Percentiles rank a stretch among this genome's conserved stretches.
Conservation (phyloP, 2,888 invertebrate species). For the Tetrapedia diversipes region DNA sequence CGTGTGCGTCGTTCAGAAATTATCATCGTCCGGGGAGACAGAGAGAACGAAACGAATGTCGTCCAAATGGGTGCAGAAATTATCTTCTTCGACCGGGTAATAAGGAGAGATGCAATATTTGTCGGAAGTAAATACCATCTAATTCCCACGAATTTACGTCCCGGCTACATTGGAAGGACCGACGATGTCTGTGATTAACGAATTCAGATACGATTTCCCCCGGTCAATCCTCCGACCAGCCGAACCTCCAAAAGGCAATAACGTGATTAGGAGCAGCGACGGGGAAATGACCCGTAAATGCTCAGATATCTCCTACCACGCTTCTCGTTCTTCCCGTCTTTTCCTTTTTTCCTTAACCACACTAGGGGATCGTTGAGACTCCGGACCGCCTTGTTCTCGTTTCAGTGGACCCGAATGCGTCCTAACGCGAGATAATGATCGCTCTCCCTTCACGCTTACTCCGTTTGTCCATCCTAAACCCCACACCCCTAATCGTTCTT, state of each 20-base stretch:
- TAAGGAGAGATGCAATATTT: constrained; percentile 27
- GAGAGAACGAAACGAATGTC: too few species aligned
- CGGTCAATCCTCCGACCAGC: constrained; percentile 18
- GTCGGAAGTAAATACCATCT: not conserved
- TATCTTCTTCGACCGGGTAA: too few species aligned
- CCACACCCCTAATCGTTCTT: not conserved
- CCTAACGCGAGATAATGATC: constrained; percentile 56
- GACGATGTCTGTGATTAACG: constrained; percentile 64
- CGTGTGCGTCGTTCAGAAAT: not conserved
- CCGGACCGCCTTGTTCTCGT: constrained; percentile 60
- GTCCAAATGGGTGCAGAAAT: too few species aligned
- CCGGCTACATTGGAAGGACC: constrained; percentile 52
- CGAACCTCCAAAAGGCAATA: constrained; percentile 57
- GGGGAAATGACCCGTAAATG: constrained; percentile 67
- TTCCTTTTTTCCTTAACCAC: constrained; percentile 13
- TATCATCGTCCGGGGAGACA: constrained; percentile 10
- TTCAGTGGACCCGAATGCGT: constrained; percentile 47
- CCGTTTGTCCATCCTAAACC: constrained; percentile 37
- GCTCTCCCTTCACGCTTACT: constrained; percentile 26
- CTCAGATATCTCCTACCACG: constrained; percentile 53
- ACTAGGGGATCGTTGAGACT: constrained; percentile 28
- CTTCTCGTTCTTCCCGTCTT: not conserved
- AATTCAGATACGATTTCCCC: constrained; percentile 48
- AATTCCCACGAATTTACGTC: constrained; percentile 52
- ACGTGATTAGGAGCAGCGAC: constrained; percentile 62